Conservation (phyloP, 2,797 vertebrate genomes). For the Melopsittacus undulatus region DNA sequence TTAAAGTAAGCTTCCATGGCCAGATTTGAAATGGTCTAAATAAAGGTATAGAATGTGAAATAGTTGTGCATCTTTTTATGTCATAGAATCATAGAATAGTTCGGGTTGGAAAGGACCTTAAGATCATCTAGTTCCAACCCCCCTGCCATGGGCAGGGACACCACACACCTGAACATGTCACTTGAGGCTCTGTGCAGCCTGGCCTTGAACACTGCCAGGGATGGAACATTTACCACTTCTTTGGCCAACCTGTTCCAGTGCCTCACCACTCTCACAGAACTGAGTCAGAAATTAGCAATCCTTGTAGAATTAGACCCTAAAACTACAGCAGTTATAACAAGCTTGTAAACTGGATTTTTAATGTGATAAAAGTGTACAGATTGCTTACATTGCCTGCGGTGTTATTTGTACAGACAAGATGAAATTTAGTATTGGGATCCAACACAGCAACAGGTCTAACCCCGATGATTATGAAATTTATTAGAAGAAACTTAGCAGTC, state of each 20-base stretch:
- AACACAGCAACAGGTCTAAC: neutral
- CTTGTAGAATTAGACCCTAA: neutral
- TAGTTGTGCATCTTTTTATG: neutral
- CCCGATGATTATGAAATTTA: rapidly evolving
- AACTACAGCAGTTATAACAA: neutral
- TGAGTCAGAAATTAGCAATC: neutral
- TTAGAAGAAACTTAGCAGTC: neutral
- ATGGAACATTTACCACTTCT: neutral
- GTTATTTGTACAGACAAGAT: neutral
- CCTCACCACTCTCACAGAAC: neutral
- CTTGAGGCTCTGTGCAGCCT: neutral
- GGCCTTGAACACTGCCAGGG: neutral
- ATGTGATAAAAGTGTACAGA: neutral
- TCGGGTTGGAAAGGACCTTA: neutral
- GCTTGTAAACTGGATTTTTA: neutral
- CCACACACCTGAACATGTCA: neutral
- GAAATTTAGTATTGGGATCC: neutral
- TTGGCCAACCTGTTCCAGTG: neutral
- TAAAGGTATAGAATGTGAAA: neutral
- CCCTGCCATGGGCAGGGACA: neutral
- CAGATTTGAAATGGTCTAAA: neutral
- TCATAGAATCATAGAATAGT: neutral
- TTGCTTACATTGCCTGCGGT: neutral
- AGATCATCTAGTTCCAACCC: neutral
- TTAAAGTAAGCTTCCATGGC: neutral